Evolutionary conservation across 2,888 invertebrate genomes (phyloP), one percentile per base, ranked within the genome.

Genomic region (Polietes domitor): DNA sequence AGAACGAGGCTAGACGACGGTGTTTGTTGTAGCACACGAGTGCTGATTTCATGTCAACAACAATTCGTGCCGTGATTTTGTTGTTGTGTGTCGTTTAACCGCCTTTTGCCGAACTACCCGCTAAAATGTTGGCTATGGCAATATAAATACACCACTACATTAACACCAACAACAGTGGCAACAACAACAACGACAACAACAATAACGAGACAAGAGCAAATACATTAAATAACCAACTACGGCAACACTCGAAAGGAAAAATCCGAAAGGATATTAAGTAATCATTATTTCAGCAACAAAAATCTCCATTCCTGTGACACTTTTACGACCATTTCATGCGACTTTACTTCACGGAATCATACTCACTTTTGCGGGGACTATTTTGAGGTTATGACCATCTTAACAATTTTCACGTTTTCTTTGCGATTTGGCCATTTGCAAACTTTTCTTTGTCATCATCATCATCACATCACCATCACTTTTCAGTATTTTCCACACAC

Each of bases 231-330:
- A 37, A 24, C 65, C 77, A 41, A 75, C 24, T 73, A 55, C 63
- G 72, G 73, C 71, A 61, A 77, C 50, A 74, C 58, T 71, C 21
- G 50, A 72, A 75, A 58, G 61, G 12, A 77, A 83, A 76, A 75
- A 58, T 53, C n/a, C 61, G n/a, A 76, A 83, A 85, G 85, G 83
- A 87, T 86, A 87, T 88, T 88, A 87, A 87, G 86, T 87, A 88
- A 88, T 88, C 88, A 86, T 79, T 80, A 76, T 79, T 82, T 75
- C 61, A 41, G 24, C 53, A 65, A 47, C 17, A 47, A 32, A 82
- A 72, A 50, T 21, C 2, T 24, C 71, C 72, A 55, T 24, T 43
- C 12, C 43, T 17, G 70, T 61, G 17, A 15, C 26, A 53, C 9
- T 70, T 80, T 28, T 61, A 47, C 43, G 58, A 74, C 12, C n/a